Base-by-base conservation (phyloP, 2,797 vertebrate genomes). In the Alca torda region DNA sequence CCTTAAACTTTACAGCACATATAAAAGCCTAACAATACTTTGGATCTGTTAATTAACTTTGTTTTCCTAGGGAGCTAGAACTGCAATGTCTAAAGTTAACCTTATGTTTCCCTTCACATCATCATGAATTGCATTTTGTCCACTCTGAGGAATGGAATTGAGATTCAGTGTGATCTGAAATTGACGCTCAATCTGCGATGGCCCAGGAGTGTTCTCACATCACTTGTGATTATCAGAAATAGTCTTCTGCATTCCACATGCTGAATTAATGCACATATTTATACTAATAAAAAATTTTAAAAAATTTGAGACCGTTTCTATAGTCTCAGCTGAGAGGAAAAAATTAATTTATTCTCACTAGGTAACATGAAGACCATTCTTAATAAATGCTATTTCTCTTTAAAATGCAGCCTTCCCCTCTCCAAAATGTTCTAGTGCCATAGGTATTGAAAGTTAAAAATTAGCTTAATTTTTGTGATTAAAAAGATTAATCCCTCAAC, bases 41-140 rank as follows among this genome's bases (percentile, higher is more conserved):
- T 14, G 7, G n/a, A 81, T 61, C 87, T 82, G 17, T 73, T 68
- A 45, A 61, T 69, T 72, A 51, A 33, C 5, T 87, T 80, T 39
- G 19, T 78, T 68, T 67, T 82, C 37, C 84, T 57, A 70, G n/a
- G 56, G 65, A 72, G 20, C 35, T 2, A 75, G 31, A 89, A 81
- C 50, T 35, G 17, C 54, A 54, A 4, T 9, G 20, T 14, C 23
- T 46, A 13, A 86, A 84, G 48, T 39, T 84, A 81, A 90, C 37
- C 18, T 11, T 28, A 9, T 57, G 23, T 78, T 75, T 72, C 26
- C 16, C 45, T 93, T 76, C 41, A 86, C 43, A 54, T 59, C 24
- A 35, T 24, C 4, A 4, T 9, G 10, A 65, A 73, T 13, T 79
- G 37, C 0, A 0, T 65, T 89, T 73, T 73, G 39, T 43, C 39